These are phyloP conservation scores for Choreutis nemorana DNA, from an alignment of 2,888 invertebrate species.

Conservation along the genomic window DNA sequence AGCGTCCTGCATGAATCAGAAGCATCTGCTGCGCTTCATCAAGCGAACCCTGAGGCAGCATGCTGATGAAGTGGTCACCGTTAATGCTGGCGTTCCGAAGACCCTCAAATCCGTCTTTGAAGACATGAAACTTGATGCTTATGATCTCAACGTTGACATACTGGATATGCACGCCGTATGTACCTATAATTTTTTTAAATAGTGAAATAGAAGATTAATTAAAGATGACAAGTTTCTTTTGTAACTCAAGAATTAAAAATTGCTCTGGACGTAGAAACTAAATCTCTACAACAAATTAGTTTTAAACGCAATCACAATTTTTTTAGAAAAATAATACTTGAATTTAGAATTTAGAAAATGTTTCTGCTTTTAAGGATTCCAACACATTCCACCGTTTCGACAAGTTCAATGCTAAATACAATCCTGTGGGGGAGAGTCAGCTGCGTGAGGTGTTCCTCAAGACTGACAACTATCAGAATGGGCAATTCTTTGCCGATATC, in stretches of 20 bases:
- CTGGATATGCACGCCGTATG: conserved; percentile 94
- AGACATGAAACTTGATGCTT: conserved; percentile 93
- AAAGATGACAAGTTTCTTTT: no score
- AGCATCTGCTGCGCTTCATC: conserved; percentile 95
- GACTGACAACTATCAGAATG: conserved; percentile 91
- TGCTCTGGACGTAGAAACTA: no score
- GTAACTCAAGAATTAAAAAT: no score
- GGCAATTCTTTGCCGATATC: conserved; percentile 92
- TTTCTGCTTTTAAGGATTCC: no score
- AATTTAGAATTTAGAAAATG: no score
- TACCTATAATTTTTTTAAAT: no score
- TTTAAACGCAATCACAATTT: no score
- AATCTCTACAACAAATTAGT: no score
- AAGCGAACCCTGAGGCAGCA: conserved; percentile 92
- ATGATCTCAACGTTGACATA: conserved; percentile 96
- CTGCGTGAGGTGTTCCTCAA: conserved; percentile 94
- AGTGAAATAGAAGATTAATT: no score
- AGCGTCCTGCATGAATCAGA: conserved; percentile 98
- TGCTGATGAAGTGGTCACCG: conserved; percentile 70
- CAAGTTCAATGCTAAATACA: conserved; percentile 97
- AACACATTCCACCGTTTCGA: conserved; percentile 97
- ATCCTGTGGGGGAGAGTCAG: conserved; percentile 92
- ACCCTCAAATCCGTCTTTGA: conserved; percentile 90
- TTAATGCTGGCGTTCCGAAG: conserved; percentile 70
- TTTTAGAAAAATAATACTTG: no score